Percentiles rank a stretch among this genome's conserved stretches.
These are phyloP conservation scores for Electrona antarctica DNA, from an alignment of 2,113 vertebrate species.

Conservation along the genomic window DNA sequence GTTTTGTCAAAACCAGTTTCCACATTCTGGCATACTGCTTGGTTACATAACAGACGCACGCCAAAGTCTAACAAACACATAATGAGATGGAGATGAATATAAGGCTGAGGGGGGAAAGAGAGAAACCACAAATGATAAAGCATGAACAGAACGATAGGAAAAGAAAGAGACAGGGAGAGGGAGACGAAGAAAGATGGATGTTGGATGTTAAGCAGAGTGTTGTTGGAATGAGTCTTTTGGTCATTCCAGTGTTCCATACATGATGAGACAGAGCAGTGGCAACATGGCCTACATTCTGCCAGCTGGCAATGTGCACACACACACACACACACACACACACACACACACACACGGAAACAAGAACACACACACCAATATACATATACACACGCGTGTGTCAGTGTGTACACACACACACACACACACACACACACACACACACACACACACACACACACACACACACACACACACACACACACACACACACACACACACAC, in stretches of 20 bases:
- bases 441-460: no score
- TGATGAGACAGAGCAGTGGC: conserved; percentile 49
- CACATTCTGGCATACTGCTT: conserved; percentile 7
- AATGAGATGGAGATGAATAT: conserved; percentile 11
- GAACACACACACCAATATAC: no score
- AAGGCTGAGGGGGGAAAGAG: conserved; percentile 12
- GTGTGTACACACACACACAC: no score
- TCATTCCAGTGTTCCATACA: conserved; percentile 53
- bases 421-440: no score
- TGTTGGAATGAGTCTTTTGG: conserved; percentile 49
- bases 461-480: no score
- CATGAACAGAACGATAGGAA: not conserved
- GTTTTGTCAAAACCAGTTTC: conserved; percentile 10
- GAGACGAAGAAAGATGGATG: conserved; percentile 6
- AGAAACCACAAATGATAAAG: not conserved
- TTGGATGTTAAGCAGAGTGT: conserved; percentile 1
- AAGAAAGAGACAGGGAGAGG: conserved; percentile 3
- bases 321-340: conserved; percentile 22
- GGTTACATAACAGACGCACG: conserved; percentile 13
- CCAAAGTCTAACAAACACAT: conserved; percentile 12
- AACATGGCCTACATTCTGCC: conserved; percentile 75
- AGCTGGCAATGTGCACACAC: conserved; percentile 64
- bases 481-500: no score
- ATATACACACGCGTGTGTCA: no score
- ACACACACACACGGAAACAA: conserved; percentile 11